Percentiles rank a stretch among this genome's conserved stretches.
Evolutionary conservation across 2,113 vertebrate species (phyloP).

Genomic region (Chaenocephalus aceratus): DNA sequence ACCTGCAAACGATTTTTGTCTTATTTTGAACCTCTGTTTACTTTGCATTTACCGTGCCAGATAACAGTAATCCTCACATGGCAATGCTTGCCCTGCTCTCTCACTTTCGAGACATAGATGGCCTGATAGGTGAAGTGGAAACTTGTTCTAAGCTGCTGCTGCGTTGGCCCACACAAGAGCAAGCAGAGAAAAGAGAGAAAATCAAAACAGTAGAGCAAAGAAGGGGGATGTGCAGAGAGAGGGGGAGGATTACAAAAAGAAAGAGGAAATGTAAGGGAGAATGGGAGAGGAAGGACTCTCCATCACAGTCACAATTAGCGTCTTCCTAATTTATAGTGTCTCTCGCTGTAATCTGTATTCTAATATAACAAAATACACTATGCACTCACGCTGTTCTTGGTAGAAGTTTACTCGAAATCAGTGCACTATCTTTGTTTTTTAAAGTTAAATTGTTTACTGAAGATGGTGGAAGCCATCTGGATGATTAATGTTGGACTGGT

Average conservation of each 20-base stretch:
- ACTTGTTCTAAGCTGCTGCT: slow-evolving; percentile 73
- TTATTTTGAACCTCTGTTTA: slow-evolving; percentile 66
- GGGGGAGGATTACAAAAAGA: slow-evolving; percentile 22
- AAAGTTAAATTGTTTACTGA: background rate
- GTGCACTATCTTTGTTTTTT: background rate
- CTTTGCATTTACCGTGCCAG: slow-evolving; percentile 62
- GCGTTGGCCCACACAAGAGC: slow-evolving; percentile 74
- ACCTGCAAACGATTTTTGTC: slow-evolving; percentile 70
- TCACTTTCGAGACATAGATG: slow-evolving; percentile 78
- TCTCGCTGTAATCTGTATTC: background rate
- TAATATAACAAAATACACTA: slow-evolving; percentile 4
- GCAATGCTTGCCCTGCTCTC: slow-evolving; percentile 75
- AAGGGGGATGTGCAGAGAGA: slow-evolving; percentile 12
- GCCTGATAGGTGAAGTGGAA: slow-evolving; percentile 79
- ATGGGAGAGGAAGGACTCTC: background rate
- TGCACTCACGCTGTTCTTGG: background rate
- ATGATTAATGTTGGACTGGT: slow-evolving; percentile 2
- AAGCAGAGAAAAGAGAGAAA: slow-evolving; percentile 54
- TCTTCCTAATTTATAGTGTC: background rate
- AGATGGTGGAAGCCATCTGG: background rate
- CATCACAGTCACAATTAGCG: background rate
- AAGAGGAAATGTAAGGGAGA: background rate
- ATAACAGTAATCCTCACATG: slow-evolving; percentile 77
- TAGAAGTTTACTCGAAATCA: background rate
- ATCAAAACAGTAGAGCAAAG: slow-evolving; percentile 43